phyloP scores from a whole-genome alignment of 1,140 invertebrate genomes.

The Samia ricini region DNA sequence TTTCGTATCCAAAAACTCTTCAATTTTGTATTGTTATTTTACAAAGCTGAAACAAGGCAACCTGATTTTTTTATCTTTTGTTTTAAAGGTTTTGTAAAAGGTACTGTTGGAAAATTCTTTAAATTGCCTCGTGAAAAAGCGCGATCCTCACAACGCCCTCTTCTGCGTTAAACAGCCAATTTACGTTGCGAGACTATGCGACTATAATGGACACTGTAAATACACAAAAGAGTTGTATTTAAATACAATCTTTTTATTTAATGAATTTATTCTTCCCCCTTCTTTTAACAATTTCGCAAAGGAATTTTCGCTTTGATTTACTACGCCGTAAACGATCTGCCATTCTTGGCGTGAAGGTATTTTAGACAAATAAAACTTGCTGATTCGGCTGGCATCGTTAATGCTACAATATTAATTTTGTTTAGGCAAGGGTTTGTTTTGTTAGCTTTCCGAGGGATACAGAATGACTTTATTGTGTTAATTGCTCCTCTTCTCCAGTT shows the following conservation, averaged over 20 bases:
- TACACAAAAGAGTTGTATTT: constrained; percentile 38
- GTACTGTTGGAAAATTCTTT: constrained; percentile 30
- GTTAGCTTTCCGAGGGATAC: constrained; percentile 30
- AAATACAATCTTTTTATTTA: constrained; percentile 30
- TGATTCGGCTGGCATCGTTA: constrained; percentile 16
- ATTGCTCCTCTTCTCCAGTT: constrained; percentile 38
- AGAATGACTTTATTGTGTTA: constrained; percentile 54
- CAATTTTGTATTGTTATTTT: too few relatives aligned
- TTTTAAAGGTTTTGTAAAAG: background rate
- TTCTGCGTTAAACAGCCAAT: constrained; percentile 59
- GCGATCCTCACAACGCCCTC: constrained; percentile 46
- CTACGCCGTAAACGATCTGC: background rate
- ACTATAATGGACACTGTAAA: constrained; percentile 35
- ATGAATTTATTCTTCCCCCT: constrained; percentile 54
- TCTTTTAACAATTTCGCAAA: constrained; percentile 21
- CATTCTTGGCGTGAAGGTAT: background rate
- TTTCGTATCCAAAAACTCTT: too few relatives aligned
- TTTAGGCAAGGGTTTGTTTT: constrained; percentile 39
- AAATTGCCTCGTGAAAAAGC: constrained; percentile 55
- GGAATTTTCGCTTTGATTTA: constrained; percentile 21
- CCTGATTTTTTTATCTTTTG: constrained; percentile 48
- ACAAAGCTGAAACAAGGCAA: too few relatives aligned
- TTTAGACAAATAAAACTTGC: constrained; percentile 5
- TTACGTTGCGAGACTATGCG: constrained; percentile 43
- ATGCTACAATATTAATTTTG: constrained; percentile 39